phyloP scores from a whole-genome alignment of 2,888 invertebrate species.

The Drosophila maculinotata region DNA sequence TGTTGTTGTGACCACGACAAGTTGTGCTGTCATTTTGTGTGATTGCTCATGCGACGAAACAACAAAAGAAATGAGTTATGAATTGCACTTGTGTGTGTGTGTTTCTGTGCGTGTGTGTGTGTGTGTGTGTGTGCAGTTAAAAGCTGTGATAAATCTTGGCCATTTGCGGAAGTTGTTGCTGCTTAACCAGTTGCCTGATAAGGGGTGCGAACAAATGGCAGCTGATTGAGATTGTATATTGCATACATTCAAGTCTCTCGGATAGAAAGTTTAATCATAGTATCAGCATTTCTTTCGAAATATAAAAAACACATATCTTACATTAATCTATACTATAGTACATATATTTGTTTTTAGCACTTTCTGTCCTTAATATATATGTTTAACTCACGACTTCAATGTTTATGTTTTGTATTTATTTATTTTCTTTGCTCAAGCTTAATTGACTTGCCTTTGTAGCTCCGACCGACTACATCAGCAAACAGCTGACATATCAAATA shows the following conservation, averaged over 20 bases:
- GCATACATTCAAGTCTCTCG: neutral
- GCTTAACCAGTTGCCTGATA: slow-evolving; percentile 49
- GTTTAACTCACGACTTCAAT: too few species aligned
- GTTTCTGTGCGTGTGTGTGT: slow-evolving; percentile 11
- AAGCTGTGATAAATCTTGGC: slow-evolving; percentile 49
- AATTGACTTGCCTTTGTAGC: slow-evolving; percentile 43
- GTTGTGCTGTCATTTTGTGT: slow-evolving; percentile 56
- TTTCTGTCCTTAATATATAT: slow-evolving; percentile 1
- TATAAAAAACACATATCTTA: too few species aligned
- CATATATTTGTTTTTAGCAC: neutral
- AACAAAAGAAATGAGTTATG: slow-evolving; percentile 62
- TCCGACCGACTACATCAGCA: slow-evolving; percentile 39
- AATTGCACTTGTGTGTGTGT: slow-evolving; percentile 23
- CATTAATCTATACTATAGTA: too few species aligned
- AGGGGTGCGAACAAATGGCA: slow-evolving; percentile 31
- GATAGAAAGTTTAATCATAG: slow-evolving; percentile 4
- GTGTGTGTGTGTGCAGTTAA: slow-evolving; percentile 9
- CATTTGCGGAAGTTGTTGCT: slow-evolving; percentile 48
- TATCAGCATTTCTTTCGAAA: too few species aligned
- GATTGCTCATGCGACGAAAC: slow-evolving; percentile 48
- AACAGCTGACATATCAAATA: slow-evolving; percentile 68
- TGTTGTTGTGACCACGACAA: slow-evolving; percentile 45
- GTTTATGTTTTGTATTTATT: slow-evolving; percentile 9
- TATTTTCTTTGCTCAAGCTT: slow-evolving; percentile 9
- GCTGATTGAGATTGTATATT: slow-evolving; percentile 18